Conservation (phyloP, 2,888 invertebrate genomes). For the Cheilosia grossa region DNA sequence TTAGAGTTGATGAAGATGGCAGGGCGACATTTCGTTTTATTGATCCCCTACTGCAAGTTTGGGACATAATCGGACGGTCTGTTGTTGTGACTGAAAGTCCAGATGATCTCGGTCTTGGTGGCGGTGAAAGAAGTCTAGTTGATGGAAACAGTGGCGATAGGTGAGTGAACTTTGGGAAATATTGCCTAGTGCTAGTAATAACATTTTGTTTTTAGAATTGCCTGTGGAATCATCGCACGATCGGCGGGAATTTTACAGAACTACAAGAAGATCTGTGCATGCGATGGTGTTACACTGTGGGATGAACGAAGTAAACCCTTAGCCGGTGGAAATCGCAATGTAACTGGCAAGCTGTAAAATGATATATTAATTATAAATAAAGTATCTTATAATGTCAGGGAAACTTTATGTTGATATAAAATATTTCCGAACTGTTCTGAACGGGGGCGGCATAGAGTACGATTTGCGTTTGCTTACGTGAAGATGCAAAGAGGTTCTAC, state of each 20-base stretch:
- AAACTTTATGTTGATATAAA: no score
- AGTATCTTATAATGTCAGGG: no score
- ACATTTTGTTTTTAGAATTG: slow-evolving; percentile 85
- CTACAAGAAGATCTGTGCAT: slow-evolving; percentile 93
- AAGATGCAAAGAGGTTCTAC: no score
- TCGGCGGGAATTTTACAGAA: slow-evolving; percentile 95
- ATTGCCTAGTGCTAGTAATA: not conserved
- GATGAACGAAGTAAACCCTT: slow-evolving; percentile 89
- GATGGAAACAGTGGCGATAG: slow-evolving; percentile 87
- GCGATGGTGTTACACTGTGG: slow-evolving; percentile 95
- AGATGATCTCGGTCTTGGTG: slow-evolving; percentile 86
- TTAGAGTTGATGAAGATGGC: slow-evolving; percentile 86
- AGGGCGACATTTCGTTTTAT: slow-evolving; percentile 87
- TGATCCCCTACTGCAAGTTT: slow-evolving; percentile 86
- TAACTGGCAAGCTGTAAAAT: slow-evolving; percentile 40
- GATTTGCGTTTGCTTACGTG: no score
- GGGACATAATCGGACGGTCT: slow-evolving; percentile 90
- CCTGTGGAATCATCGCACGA: slow-evolving; percentile 94
- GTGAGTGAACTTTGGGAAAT: slow-evolving; percentile 80
- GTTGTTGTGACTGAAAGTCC: slow-evolving; percentile 87
- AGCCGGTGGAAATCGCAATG: slow-evolving; percentile 79
- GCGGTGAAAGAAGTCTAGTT: slow-evolving; percentile 84
- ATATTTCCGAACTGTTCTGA: no score
- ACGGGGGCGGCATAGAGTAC: no score
- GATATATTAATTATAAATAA: not conserved